phyloP scores from a whole-genome alignment of 2,888 invertebrate species.

The Hyposoter dolosus region DNA sequence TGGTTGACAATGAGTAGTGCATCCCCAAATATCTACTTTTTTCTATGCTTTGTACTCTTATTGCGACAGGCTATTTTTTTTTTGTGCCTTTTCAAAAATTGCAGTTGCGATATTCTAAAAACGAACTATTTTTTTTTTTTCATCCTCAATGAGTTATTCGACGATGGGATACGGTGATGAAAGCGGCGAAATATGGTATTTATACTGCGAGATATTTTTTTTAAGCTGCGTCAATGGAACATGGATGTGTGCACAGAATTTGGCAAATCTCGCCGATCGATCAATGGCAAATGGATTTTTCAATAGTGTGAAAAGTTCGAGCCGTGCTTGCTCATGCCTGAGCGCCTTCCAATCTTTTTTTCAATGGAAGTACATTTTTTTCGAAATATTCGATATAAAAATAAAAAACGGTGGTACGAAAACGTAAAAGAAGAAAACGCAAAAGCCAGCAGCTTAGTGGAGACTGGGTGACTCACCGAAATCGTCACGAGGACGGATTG shows the following conservation, averaged over 20 bases:
- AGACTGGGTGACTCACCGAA: slow-evolving; percentile 78
- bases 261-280: neutral
- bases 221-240: slow-evolving; percentile 15
- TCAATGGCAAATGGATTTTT: slow-evolving; percentile 1
- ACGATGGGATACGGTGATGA: neutral
- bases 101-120: neutral
- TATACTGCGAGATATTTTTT: neutral
- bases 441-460: slow-evolving; percentile 65
- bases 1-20: neutral
- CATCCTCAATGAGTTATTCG: neutral
- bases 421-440: slow-evolving; percentile 46
- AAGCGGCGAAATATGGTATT: neutral
- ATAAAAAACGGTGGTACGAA: slow-evolving; percentile 15
- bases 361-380: neutral
- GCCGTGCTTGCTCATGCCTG: slow-evolving; percentile 59
- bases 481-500: slow-evolving; percentile 78
- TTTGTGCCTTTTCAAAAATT: neutral
- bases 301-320: slow-evolving; percentile 33
- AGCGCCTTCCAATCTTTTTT: neutral
- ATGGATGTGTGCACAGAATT: slow-evolving; percentile 24
- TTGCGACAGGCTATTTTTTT: neutral
- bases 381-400: neutral
- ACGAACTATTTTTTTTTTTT: neutral
- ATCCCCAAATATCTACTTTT: neutral
- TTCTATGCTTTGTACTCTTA: neutral